Base-by-base conservation (phyloP, 2,113 vertebrate genomes). In the Propithecus coquereli region DNA sequence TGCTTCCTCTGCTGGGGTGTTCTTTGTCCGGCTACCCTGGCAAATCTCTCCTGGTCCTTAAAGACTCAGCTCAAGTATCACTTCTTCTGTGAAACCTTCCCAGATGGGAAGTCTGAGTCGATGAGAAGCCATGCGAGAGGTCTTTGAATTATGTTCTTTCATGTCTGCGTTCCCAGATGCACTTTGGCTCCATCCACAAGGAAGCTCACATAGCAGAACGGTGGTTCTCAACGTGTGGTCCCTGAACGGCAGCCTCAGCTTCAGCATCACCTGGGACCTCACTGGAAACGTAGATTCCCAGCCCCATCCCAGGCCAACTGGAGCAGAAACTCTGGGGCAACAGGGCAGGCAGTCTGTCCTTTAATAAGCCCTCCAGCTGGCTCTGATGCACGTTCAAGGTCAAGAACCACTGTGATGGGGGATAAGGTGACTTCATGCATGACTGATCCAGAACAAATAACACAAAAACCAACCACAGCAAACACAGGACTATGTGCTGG, bases 361-460 rank as follows among this genome's bases (percentile, higher is more conserved):
- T 37, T 16, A 3, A 2, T 57, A 74, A 84, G 43, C 25, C 45
- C 47, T n/a, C 3, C 8, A 16, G 54, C 23, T 12, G 45, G 70
- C 20, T 54, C 34, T 23, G n/a, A 3, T 2, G 37, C 14, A 4
- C 0, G 0, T 43, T 85, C 5, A 22, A 13, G 22, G 18, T 66
- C 40, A 16, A 59, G 66, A 47, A 45, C n/a, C 71, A 13, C 8
- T 52, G 23, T 8, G 34, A 0, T 23, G 16, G 12, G 32, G 45
- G 37, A 25, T 20, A 47, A 63, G 84, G 37, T 54, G 32, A 61
- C 32, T 61, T 47, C 37, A 1, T 1, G 6, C 13, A 17, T 8
- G 8, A 47, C 22, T 40, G 13, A 54, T 17, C 30, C 73, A 45
- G 61, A 66, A 10, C 30, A 57, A 37, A 87, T 30, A 25, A 40